Evolutionary conservation across 2,797 vertebrate genomes (phyloP).

Genomic region (Nyctalus aviator): DNA sequence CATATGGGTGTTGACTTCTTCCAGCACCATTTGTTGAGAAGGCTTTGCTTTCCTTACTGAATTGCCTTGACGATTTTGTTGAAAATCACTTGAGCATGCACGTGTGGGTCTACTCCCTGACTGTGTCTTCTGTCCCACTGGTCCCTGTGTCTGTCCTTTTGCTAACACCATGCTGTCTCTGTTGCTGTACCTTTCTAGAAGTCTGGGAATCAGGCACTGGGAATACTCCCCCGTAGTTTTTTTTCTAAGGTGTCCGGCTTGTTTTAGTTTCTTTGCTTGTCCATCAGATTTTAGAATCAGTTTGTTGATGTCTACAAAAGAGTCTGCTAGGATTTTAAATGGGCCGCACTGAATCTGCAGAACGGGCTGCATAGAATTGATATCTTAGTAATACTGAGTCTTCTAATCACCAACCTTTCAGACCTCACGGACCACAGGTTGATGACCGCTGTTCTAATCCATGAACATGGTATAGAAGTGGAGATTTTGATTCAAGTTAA

Average conservation of each 20-base stretch:
- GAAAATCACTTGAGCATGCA: not conserved
- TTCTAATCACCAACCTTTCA: not conserved
- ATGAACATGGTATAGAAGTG: not conserved
- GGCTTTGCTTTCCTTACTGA: slow-evolving; percentile 18
- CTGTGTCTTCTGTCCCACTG: not conserved
- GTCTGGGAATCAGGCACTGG: not conserved
- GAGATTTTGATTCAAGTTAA: slow-evolving; percentile 26
- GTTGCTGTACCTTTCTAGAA: not conserved
- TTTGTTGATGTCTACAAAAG: not conserved
- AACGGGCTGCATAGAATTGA: not conserved
- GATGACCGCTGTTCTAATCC: not conserved
- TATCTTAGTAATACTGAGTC: not conserved
- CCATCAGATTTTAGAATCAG: not conserved
- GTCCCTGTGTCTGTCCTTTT: not conserved
- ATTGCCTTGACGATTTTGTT: not conserved
- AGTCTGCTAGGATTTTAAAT: not conserved
- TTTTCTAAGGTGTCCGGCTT: not conserved
- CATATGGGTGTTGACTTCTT: not conserved
- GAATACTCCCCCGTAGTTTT: not conserved
- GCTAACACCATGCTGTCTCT: not conserved
- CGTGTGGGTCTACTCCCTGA: not conserved
- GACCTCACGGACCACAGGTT: too few relatives aligned
- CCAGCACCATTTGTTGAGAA: not conserved
- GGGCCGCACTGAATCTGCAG: not conserved
- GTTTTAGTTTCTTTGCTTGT: slow-evolving; percentile 3